phyloP scores from a whole-genome alignment of 2,888 invertebrate genomes.

The Calameuta filiformis region DNA sequence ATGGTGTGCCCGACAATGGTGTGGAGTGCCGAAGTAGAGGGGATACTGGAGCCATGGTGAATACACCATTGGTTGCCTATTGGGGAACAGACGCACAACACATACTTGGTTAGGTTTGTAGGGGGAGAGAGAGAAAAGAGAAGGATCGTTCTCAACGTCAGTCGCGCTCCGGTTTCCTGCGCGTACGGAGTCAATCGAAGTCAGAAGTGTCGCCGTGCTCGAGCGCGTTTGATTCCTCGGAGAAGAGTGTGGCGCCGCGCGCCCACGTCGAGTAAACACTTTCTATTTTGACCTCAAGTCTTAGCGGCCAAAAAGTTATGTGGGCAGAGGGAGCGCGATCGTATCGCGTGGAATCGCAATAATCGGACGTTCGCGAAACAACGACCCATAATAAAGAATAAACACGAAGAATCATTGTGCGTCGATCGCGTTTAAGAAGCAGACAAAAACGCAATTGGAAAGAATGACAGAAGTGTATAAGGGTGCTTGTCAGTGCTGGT shows the following conservation, averaged over 20 bases:
- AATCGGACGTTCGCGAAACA: not conserved
- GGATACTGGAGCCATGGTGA: not conserved
- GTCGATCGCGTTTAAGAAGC: not conserved
- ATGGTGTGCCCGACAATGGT: not conserved
- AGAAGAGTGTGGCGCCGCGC: slow-evolving; percentile 21
- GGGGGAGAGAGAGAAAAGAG: slow-evolving; percentile 10
- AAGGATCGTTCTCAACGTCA: slow-evolving; percentile 55
- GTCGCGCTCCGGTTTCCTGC: slow-evolving; percentile 51
- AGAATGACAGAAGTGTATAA: not conserved
- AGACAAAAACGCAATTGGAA: not conserved
- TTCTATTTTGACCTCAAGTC: slow-evolving; percentile 55
- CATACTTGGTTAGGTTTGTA: not conserved
- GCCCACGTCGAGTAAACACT: slow-evolving; percentile 46
- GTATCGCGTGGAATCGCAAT: not conserved
- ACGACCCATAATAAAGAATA: not conserved
- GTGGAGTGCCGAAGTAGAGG: not conserved
- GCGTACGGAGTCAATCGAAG: slow-evolving; percentile 15
- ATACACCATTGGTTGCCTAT: not conserved
- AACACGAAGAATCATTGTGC: not conserved
- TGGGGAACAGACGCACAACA: not conserved
- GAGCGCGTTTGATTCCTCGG: slow-evolving; percentile 50
- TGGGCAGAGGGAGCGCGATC: not conserved
- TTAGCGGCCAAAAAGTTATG: not conserved
- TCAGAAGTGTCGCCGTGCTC: slow-evolving; percentile 40
- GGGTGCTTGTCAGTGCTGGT: not conserved